Percentiles rank a stretch among this genome's conserved stretches.
phyloP scores from a whole-genome alignment of 2,797 vertebrate species.

The Eremophila alpestris region DNA sequence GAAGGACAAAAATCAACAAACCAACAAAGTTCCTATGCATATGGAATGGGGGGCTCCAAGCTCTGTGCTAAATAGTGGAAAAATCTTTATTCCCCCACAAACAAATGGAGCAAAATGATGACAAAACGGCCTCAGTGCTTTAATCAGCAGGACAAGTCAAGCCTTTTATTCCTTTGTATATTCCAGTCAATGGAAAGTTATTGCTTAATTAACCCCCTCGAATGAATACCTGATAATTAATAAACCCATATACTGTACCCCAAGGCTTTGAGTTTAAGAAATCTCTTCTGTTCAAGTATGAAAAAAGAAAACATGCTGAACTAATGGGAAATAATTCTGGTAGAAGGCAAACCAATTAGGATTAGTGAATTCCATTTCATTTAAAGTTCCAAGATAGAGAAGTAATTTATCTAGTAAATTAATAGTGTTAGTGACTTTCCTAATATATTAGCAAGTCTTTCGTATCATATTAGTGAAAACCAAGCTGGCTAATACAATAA shows the following conservation, averaged over 20 bases:
- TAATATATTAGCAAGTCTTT: conserved; percentile 77
- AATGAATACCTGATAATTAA: conserved; percentile 84
- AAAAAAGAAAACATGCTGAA: conserved; percentile 78
- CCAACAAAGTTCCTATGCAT: neutral
- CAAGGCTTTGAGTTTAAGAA: conserved; percentile 78
- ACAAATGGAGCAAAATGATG: conserved; percentile 61
- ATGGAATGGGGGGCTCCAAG: neutral
- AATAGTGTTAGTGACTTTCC: conserved; percentile 79
- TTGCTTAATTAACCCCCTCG: conserved; percentile 83
- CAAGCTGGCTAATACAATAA: conserved; percentile 77
- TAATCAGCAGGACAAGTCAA: conserved; percentile 74
- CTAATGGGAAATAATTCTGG: conserved; percentile 81
- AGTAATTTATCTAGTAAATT: conserved; percentile 84
- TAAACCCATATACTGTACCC: conserved; percentile 79
- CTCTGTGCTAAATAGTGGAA: conserved; percentile 57
- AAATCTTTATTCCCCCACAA: conserved; percentile 65
- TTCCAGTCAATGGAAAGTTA: conserved; percentile 79
- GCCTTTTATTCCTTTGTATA: conserved; percentile 76
- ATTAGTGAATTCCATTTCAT: conserved; percentile 85
- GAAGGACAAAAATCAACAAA: conserved; percentile 19
- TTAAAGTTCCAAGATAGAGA: conserved; percentile 82
- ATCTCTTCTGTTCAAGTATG: conserved; percentile 78
- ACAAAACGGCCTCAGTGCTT: conserved; percentile 49
- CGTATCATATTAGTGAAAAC: conserved; percentile 80
- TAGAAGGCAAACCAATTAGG: conserved; percentile 82